A percentile compares a stretch with the other conserved stretches of the same genome.
phyloP scores from a whole-genome alignment of 2,113 vertebrate species.

The Protobothrops flavoviridis region DNA sequence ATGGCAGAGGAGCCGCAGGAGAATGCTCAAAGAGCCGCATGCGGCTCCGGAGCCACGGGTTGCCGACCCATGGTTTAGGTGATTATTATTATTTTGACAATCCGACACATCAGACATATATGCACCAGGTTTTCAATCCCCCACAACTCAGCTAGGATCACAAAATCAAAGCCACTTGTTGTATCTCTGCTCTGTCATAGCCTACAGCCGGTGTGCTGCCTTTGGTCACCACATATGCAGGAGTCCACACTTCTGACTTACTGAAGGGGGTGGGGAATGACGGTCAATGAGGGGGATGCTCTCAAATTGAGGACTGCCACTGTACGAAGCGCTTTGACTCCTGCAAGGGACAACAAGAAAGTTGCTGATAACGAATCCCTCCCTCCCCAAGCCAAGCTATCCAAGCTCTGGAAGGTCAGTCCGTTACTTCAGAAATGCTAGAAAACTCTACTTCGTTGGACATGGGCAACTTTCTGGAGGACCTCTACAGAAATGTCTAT shows the following conservation, averaged over 20 bases:
- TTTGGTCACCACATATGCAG: neutral
- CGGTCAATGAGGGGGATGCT: slow-evolving; percentile 82
- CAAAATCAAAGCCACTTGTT: neutral
- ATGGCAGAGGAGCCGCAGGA: no score
- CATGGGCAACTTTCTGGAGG: neutral
- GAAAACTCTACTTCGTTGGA: neutral
- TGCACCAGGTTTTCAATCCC: neutral
- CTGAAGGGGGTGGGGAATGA: slow-evolving; percentile 86
- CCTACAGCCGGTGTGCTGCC: no score
- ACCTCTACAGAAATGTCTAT: neutral
- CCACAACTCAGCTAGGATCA: neutral
- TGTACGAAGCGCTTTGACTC: slow-evolving; percentile 96
- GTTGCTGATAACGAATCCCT: neutral
- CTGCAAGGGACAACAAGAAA: slow-evolving; percentile 62
- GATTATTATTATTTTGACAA: neutral
- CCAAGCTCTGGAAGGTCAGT: neutral
- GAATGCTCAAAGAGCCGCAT: no score
- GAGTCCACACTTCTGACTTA: slow-evolving; percentile 66
- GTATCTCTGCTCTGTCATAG: no score
- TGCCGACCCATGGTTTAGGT: neutral
- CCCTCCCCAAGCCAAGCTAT: neutral
- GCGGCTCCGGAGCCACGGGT: no score
- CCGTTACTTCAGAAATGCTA: neutral
- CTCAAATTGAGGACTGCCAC: slow-evolving; percentile 96
- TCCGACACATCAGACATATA: neutral